Evolutionary conservation across 1,140 invertebrate genomes (phyloP).

Genomic region (Drosophila arawakana): DNA sequence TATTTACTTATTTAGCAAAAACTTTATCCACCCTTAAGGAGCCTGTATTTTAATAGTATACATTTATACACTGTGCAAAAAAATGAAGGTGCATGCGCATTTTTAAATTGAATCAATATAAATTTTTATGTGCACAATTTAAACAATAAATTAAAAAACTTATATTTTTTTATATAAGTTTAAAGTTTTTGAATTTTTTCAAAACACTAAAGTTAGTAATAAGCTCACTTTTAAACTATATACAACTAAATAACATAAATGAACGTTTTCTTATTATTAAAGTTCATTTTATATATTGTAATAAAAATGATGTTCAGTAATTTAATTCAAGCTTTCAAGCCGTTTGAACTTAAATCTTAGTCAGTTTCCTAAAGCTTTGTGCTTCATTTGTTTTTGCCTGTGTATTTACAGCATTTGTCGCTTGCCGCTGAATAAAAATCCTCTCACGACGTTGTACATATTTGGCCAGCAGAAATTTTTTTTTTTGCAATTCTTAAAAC

Average conservation of each 20-base stretch:
- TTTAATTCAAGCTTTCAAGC: no score
- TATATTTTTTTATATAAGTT: no score
- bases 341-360: not conserved
- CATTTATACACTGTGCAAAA: conserved; percentile 32
- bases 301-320: not conserved
- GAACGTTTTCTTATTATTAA: no score
- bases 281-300: no score
- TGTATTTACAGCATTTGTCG: conserved; percentile 28
- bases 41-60: conserved; percentile 29
- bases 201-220: not conserved
- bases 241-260: no score
- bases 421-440: conserved; percentile 33
- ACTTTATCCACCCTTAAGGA: conserved; percentile 9
- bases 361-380: not conserved
- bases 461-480: conserved; percentile 17
- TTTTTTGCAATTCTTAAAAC: conserved; percentile 40
- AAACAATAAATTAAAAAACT: no score
- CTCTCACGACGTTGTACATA: conserved; percentile 24
- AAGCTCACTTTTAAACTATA: no score
- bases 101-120: not conserved
- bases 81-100: not conserved
- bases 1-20: not conserved
- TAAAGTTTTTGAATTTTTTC: not conserved
- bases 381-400: not conserved
- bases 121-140: no score